Conservation (phyloP, 2,113 vertebrate species). For the Ia io region DNA sequence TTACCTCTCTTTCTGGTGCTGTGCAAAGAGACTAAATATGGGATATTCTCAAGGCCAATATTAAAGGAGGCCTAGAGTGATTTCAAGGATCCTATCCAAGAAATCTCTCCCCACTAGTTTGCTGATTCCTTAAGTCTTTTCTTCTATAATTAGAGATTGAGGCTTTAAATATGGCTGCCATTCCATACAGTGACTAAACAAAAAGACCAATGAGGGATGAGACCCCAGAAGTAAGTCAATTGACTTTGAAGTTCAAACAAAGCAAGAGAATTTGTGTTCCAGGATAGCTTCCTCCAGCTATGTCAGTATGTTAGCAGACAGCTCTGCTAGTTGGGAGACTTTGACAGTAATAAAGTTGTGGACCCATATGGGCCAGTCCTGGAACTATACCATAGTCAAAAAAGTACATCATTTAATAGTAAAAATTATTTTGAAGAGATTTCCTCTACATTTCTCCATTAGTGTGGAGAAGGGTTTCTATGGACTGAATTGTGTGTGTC, state of each 20-base stretch:
- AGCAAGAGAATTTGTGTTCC: neutral
- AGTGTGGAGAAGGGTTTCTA: neutral
- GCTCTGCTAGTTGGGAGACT: neutral
- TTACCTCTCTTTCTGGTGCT: neutral
- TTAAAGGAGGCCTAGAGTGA: neutral
- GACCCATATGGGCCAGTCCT: neutral
- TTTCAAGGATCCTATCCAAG: neutral
- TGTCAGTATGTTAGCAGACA: accelerated
- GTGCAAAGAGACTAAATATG: neutral
- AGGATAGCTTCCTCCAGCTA: neutral
- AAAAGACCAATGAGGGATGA: neutral
- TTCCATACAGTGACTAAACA: neutral
- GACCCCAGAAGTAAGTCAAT: neutral
- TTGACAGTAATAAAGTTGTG: too few relatives aligned
- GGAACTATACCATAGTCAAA: neutral
- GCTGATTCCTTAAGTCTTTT: neutral
- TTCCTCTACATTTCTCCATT: neutral
- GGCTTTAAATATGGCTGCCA: neutral
- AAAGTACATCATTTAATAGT: neutral
- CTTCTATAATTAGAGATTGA: neutral
- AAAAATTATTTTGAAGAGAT: neutral
- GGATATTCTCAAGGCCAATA: neutral
- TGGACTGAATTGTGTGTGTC: neutral
- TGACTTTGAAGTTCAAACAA: neutral
- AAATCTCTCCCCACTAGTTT: neutral